phyloP scores from a whole-genome alignment of 2,888 invertebrate species.

The Fragum fragum region DNA sequence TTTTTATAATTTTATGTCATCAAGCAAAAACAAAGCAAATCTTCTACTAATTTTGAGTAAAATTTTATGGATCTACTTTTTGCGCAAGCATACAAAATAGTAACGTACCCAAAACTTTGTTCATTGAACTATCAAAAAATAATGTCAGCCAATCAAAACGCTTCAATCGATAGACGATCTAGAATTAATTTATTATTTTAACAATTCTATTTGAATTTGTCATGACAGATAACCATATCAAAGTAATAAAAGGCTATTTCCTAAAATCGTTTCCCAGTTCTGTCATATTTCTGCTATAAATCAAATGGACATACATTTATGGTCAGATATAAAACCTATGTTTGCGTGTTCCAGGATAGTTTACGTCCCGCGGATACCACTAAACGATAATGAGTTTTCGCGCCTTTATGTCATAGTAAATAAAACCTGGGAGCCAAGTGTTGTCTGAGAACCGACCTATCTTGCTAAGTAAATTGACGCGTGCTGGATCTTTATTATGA shows the following conservation, averaged over 20 bases:
- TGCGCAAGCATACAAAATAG: no score
- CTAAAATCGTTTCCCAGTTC: background rate
- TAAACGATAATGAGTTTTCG: background rate
- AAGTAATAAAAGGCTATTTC: background rate
- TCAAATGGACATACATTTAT: constrained; percentile 1
- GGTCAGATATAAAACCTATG: constrained; percentile 3
- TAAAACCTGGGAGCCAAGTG: background rate
- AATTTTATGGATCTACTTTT: no score
- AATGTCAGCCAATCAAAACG: no score
- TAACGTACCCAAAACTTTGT: no score
- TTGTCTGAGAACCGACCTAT: background rate
- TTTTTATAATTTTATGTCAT: no score
- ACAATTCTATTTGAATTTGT: no score
- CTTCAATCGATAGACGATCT: no score
- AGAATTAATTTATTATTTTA: no score
- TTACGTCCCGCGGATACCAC: background rate
- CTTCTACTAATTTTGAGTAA: no score
- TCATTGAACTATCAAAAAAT: no score
- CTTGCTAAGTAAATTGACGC: background rate
- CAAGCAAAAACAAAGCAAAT: no score
- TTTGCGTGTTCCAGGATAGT: background rate
- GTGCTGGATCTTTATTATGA: background rate
- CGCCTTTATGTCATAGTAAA: constrained; percentile 1
- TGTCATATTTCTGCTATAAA: background rate
- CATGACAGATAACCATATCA: no score